Base-by-base conservation (phyloP, 2,113 vertebrate species). In the Athene cunicularia region DNA sequence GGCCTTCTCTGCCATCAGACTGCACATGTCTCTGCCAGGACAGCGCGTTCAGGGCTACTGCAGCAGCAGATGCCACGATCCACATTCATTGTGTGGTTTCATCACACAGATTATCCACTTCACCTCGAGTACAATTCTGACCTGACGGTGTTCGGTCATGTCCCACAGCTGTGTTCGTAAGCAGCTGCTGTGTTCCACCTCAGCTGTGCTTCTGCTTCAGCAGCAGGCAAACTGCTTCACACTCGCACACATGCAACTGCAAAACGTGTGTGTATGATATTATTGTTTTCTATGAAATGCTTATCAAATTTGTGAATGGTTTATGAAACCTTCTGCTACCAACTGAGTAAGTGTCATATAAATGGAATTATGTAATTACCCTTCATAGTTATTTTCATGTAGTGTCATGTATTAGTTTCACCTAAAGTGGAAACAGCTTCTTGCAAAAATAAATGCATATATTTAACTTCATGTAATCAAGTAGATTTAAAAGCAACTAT, bases 351-450 rank as follows among this genome's bases (percentile, higher is more conserved):
- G 43, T 75, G 91, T 86, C 94, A 79, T 49, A 76, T 53, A 87
- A 64, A 93, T 72, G 88, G 72, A 92, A 91, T 91, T 60, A 94
- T 35, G 75, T 91, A 66, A 97, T 93, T 94, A 93, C 50, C 86
- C 88, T 75, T 93, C 91, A 66, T 58, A 80, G 81, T 59, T 93
- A 89, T 92, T 94, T 96, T 92, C 93, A 85, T 35, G 58, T 43
- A 72, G 47, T 86, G 66, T 47, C 92, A 62, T 37, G 67, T 64
- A 62, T 77, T 66, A 53, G 50, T 91, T 95, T 90, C 63, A 93
- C 80, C 66, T 73, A 55, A 55, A 81, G 43, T 67, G 10, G 76
- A 93, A 96, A 88, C 28, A 88, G 58, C 14, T 75, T 87, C 81
- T 58, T 90, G 87, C 80, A 94, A 93, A 96, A 97, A 96, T 86